Base-by-base conservation (phyloP, 2,113 vertebrate species). In the Gobio gobio region DNA sequence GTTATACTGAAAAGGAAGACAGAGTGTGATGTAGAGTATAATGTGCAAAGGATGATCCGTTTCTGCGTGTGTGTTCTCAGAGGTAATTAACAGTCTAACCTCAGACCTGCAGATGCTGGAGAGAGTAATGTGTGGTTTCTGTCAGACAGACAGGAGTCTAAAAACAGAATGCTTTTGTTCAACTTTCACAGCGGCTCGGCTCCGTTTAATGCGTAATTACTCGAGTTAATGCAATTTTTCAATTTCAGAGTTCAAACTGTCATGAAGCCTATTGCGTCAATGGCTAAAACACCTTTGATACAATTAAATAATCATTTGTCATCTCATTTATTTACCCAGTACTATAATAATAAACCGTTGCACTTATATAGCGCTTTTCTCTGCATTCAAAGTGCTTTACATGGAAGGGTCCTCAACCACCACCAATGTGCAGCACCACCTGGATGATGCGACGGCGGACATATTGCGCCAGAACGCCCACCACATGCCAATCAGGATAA, bases 81-180 rank as follows among this genome's bases (percentile, higher is more conserved):
- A 78, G 33, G 20, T 43, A 16, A 43, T 78, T 61, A 61, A 78
- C 76, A 9, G 18, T 78, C 29, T 59, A 9, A 78, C 76, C 20
- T 43, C 4, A 51, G 14, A 29, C 47, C n/a, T 51, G 54, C 76
- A 43, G 12, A 43, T 24, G 12, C 36, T 59, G 36, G n/a, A 78
- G 54, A 78, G 76, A 59, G 76, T 43, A 78, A 61, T 40, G 51
- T 36, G 29, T 77, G 51, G 49, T 36, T 58, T 77, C 49, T 36
- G 51, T 56, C 51, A 77, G 74, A 36, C 74, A 36, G 10, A 22
- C 74, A 22, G 9, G 75, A 61, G 45, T 43, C 54, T 78, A 78
- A 61, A 78, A 78, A 24, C 33, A 78, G 56, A 59, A 40, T 16
- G 36, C 22, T 59, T 76, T 29, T 78, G 36, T 78, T 59, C 29